Base-by-base conservation (phyloP, 2,113 vertebrate species). In the Pseudopodoces humilis region DNA sequence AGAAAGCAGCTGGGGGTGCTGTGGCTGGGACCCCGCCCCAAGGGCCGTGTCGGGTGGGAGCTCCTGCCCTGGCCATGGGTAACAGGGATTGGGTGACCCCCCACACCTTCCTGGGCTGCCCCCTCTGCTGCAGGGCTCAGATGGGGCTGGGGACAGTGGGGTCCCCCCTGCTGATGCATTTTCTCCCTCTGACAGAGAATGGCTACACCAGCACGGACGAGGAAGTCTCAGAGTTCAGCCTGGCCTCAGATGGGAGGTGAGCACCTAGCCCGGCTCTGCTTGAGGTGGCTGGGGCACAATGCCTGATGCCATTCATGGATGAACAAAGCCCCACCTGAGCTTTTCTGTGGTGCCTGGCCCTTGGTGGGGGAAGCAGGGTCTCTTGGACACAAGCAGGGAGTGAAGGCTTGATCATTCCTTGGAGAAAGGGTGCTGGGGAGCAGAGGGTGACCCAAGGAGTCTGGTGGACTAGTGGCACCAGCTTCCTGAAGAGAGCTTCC, bases 151-250 rank as follows among this genome's bases (percentile, higher is more conserved):
- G n/a, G 50, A 16, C 5, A 1, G 3, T 1, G 18, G 64, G 4
- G 41, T 27, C 50, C 58, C 46, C 43, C n/a, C 25, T 63, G 9
- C 83, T 97, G 80, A 91, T 11, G 22, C 9, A 10, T 8, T 44
- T 24, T 71, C 33, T 47, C 31, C 16, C 43, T 67, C 94, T 43
- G 56, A 14, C 97, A 99, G 99, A 99, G 95, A 99, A 99, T 0
- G 99, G 99, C 74, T 99, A 99, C 7, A 97, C 97, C 78, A 99
- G 99, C 97, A 99, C 99, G 0, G 99, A 99, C 0, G 99, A 99
- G 78, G 99, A 99, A 79, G 97, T 98, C 8, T 99, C 99, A 0
- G 99, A 99, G 96, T 98, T 99, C 97, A 99, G 98, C 97, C 98
- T 98, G 96, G 98, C 98, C 28, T 99, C 99, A 5, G 99, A 99